These are phyloP conservation scores for Coenobita brevimanus DNA, from an alignment of 1,140 invertebrate genomes.

Conservation along the genomic window DNA sequence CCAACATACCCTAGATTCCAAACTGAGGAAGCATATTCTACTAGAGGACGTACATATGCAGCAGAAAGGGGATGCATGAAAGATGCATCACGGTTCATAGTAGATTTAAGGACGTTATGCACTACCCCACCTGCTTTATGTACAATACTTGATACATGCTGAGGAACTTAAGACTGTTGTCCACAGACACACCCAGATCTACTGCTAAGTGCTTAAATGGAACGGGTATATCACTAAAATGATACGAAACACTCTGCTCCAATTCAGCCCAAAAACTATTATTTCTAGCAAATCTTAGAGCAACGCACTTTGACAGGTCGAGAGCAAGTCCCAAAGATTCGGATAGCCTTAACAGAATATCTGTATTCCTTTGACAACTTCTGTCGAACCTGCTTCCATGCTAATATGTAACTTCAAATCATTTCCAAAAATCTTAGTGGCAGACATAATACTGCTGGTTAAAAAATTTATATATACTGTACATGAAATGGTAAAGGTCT, in stretches of 20 bases:
- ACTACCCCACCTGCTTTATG: neutral
- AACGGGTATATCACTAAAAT: neutral
- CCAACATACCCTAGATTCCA: neutral
- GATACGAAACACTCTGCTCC: neutral
- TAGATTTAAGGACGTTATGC: neutral
- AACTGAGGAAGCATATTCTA: neutral
- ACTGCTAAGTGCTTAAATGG: neutral
- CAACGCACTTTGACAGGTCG: neutral
- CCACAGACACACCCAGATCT: neutral
- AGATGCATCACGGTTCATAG: neutral
- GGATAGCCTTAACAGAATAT: neutral
- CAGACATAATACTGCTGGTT: neutral
- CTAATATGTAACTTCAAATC: neutral
- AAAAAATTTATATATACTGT: neutral
- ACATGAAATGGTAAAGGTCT: neutral
- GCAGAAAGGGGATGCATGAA: neutral
- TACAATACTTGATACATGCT: neutral
- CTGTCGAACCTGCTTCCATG: neutral
- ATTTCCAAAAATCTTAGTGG: slow-evolving; percentile 4
- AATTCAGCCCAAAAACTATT: neutral
- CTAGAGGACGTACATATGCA: neutral
- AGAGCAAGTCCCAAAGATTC: neutral
- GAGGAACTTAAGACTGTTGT: neutral
- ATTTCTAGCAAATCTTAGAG: neutral
- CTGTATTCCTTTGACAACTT: neutral